A percentile compares a stretch with the other conserved stretches of the same genome.
phyloP scores from a whole-genome alignment of 2,113 vertebrate species.

The Phylloscopus whistleri region DNA sequence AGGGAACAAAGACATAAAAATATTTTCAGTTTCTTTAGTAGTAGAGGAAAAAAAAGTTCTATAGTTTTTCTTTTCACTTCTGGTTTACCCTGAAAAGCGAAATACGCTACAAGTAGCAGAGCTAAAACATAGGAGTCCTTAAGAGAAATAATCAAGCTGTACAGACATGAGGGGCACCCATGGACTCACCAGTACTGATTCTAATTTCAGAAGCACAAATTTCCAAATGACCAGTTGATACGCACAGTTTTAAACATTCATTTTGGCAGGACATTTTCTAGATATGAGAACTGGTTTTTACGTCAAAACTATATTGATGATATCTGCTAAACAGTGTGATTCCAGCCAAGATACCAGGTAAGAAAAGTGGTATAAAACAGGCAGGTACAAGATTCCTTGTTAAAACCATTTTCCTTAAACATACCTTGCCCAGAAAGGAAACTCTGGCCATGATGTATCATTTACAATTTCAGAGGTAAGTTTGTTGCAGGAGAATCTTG shows the following conservation, averaged over 20 bases:
- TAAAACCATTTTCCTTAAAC: background rate
- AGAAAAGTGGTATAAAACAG: background rate
- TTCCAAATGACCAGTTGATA: background rate
- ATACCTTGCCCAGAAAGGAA: background rate
- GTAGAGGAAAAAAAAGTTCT: accelerated
- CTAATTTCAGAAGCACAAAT: background rate
- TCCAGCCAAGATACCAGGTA: background rate
- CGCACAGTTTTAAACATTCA: background rate
- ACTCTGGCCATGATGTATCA: background rate
- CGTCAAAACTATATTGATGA: background rate
- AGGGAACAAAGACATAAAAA: background rate
- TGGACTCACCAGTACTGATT: background rate
- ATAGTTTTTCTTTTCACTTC: background rate
- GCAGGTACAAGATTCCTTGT: background rate
- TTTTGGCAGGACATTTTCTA: background rate
- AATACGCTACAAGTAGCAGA: background rate
- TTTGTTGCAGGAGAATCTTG: background rate
- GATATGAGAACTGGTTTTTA: background rate
- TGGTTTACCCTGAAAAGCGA: background rate
- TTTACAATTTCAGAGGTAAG: background rate
- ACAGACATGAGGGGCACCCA: background rate
- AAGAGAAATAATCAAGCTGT: background rate
- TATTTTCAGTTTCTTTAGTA: background rate
- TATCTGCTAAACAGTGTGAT: background rate
- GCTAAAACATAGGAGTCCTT: background rate